These are phyloP conservation scores for Calameuta idolon DNA, from an alignment of 2,888 invertebrate genomes.

Conservation along the genomic window DNA sequence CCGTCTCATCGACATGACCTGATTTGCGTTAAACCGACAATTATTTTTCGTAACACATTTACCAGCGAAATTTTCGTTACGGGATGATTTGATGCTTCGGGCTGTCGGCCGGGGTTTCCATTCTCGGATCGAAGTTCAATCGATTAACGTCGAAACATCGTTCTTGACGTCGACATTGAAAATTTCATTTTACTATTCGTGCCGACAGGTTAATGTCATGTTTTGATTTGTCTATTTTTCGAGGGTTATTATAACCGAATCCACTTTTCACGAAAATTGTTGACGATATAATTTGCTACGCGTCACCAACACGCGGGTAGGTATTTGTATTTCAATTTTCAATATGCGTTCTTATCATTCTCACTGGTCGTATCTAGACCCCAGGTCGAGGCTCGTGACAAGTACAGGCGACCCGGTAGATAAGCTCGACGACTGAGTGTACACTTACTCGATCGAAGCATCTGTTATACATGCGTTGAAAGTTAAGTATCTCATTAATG, in stretches of 20 bases:
- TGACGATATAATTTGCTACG: not conserved
- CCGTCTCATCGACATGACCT: not conserved
- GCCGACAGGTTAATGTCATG: not conserved
- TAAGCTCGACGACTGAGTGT: no score
- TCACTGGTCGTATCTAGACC: not conserved
- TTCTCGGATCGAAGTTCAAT: not conserved
- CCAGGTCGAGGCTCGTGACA: not conserved
- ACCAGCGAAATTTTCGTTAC: slow-evolving; percentile 6
- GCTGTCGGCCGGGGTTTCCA: not conserved
- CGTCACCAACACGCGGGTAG: not conserved
- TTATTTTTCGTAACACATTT: slow-evolving; percentile 27
- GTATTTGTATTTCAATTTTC: not conserved
- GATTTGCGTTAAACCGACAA: slow-evolving; percentile 25
- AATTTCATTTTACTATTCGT: not conserved
- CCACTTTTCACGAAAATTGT: not conserved
- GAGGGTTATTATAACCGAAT: not conserved
- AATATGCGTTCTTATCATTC: not conserved
- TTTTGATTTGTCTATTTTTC: not conserved
- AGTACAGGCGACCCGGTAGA: no score
- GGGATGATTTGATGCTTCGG: not conserved
- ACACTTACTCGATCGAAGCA: no score
- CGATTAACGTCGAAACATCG: not conserved
- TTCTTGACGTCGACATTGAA: not conserved
- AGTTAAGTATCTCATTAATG: no score
- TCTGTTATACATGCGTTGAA: no score